Evolutionary conservation across 1,140 invertebrate genomes (phyloP), one percentile per base, ranked within the genome.

Genomic region (Brachionus calyciflorus): DNA sequence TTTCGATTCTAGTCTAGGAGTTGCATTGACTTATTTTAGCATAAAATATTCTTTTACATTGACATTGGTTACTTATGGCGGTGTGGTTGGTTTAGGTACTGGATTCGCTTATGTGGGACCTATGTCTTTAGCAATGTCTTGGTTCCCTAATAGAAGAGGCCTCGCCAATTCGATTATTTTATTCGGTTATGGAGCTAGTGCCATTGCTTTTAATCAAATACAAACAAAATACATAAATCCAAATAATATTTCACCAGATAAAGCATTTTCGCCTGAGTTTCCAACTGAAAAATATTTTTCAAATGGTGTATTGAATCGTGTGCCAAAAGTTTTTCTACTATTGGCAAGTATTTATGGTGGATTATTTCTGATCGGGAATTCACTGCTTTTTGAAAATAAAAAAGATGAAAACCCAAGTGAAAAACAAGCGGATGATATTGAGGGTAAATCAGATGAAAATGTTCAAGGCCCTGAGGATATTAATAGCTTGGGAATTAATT

Each of bases 171-270:
- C 85, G 1, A 78, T 84, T 69, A 83, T 86, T 21, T 82, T 86
- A 6, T 84, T 81, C 19, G 85, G 85, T 4, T 85, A 84, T 79
- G 85, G 85, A 12, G 79, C 83, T 19, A 84, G 86, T 49, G 81
- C 84, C 12, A 82, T 85, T 60, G 81, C 85, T 46, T 84, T 86
- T 79, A 82, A 85, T 76, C 81, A 81, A 63, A 78, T 86, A 33
- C 84, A 87, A 78, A 86, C 84, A 5, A 78, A 79, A 5, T 86
- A 80, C 68, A 80, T 87, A 3, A 87, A 87, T 80, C 86, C 85
- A 17, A 46, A 83, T 7, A 86, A 87, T 78, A 69, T 80, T 41
- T 55, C 78, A 33, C 78, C 84, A 5, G 79, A 80, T 57, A 60
- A 76, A 30, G 30, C 73, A 2, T 76, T 57, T 76, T 76, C 73